phyloP scores from a whole-genome alignment of 2,797 vertebrate species.

The Rhincodon typus region DNA sequence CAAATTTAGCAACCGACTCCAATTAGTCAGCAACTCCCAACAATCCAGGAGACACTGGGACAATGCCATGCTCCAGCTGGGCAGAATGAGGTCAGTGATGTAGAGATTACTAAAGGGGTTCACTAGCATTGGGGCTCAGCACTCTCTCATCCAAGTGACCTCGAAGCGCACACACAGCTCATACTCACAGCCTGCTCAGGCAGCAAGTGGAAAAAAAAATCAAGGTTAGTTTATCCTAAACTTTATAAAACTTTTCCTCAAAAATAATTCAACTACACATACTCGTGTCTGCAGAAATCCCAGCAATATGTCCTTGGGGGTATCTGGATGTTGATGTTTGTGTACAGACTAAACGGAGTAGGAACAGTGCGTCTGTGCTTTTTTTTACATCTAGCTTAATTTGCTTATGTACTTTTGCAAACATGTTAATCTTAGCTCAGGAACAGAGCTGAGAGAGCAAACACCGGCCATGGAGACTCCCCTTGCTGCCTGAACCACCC shows the following conservation, averaged over 20 bases:
- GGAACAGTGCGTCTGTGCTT: neutral
- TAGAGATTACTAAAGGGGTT: neutral
- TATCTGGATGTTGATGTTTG: neutral
- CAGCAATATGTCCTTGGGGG: neutral
- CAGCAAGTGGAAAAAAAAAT: neutral
- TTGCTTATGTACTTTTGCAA: neutral
- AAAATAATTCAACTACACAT: conserved; percentile 12
- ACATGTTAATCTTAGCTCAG: neutral
- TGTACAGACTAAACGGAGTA: neutral
- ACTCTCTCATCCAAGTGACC: neutral
- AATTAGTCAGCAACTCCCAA: neutral
- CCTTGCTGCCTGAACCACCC: neutral
- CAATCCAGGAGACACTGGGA: neutral
- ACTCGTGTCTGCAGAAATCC: neutral
- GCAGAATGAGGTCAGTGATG: neutral
- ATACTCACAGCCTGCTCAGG: neutral
- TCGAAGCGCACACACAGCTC: neutral
- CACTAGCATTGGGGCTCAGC: too few relatives aligned
- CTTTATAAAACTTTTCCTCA: neutral
- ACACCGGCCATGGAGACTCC: neutral
- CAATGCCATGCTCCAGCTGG: neutral
- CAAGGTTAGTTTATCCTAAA: neutral
- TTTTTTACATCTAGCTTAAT: neutral
- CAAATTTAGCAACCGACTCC: neutral
- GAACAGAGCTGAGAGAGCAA: too few relatives aligned